phyloP scores from a whole-genome alignment of 2,888 invertebrate genomes.

The Xestia c-nigrum region DNA sequence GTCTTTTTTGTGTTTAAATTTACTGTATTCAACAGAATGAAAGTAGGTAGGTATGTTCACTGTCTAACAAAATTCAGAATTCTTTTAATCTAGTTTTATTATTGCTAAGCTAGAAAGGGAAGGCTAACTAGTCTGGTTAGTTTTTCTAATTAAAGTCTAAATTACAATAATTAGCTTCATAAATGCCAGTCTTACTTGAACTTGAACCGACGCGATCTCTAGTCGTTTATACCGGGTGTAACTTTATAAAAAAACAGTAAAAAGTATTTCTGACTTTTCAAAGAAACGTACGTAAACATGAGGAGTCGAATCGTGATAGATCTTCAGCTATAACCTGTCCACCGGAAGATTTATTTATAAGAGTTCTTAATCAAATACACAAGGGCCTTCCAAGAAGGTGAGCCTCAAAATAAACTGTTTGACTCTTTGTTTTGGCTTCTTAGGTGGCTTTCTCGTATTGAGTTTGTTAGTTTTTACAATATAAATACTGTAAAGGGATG shows the following conservation, averaged over 20 bases:
- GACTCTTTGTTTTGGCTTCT: constrained; percentile 85
- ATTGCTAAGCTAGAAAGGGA: background rate
- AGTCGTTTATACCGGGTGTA: background rate
- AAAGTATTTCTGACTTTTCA: constrained; percentile 28
- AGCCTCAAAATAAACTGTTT: constrained; percentile 79
- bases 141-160: background rate
- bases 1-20: background rate
- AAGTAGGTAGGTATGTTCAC: background rate
- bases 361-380: constrained; percentile 84
- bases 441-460: constrained; percentile 80
- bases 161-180: background rate
- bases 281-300: constrained; percentile 37
- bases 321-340: constrained; percentile 69
- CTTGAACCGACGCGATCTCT: background rate
- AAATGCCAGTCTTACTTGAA: background rate
- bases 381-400: constrained; percentile 81
- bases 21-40: background rate
- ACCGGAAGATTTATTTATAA: constrained; percentile 79
- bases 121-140: background rate
- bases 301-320: constrained; percentile 54
- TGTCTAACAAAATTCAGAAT: no score
- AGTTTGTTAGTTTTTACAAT: constrained; percentile 72
- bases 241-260: background rate
- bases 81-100: background rate
- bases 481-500: constrained; percentile 68